Evolutionary conservation across 2,888 invertebrate genomes (phyloP).

Genomic region (Dinocampus coccinellae): DNA sequence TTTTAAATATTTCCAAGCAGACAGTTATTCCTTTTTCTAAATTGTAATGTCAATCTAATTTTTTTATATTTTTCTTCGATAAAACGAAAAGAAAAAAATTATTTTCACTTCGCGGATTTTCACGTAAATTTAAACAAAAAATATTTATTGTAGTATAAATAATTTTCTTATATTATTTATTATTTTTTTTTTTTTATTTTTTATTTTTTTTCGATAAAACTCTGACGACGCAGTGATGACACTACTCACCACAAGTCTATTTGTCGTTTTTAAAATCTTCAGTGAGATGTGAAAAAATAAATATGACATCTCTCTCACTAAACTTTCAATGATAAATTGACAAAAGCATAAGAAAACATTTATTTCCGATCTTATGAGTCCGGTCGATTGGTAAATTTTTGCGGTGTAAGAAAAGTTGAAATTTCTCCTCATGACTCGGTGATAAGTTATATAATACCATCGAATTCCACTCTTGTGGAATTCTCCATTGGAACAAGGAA

Average conservation of each 20-base stretch:
- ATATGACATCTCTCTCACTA: background rate
- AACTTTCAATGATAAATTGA: background rate
- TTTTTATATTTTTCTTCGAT: too few species aligned
- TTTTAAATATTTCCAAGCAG: slow-evolving; percentile 29
- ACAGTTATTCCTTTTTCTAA: slow-evolving; percentile 3
- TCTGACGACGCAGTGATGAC: too few species aligned
- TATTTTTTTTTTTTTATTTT: too few species aligned
- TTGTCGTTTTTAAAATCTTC: background rate
- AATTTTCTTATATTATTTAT: too few species aligned
- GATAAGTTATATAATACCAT: slow-evolving; percentile 33
- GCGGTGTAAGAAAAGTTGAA: background rate
- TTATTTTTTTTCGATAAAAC: too few species aligned
- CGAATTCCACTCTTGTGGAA: slow-evolving; percentile 28
- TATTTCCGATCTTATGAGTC: background rate
- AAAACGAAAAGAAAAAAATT: background rate
- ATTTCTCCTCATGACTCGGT: slow-evolving; percentile 18
- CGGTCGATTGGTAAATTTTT: background rate
- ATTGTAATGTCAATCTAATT: background rate
- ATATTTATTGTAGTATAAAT: background rate
- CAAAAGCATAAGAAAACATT: background rate
- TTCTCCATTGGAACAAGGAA: slow-evolving; percentile 7
- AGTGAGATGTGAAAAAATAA: background rate
- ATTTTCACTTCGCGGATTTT: background rate
- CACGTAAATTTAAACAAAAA: background rate
- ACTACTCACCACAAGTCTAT: too few species aligned